Evolutionary conservation across 1,140 invertebrate genomes (phyloP).

Genomic region (Oryctes rhinoceros): DNA sequence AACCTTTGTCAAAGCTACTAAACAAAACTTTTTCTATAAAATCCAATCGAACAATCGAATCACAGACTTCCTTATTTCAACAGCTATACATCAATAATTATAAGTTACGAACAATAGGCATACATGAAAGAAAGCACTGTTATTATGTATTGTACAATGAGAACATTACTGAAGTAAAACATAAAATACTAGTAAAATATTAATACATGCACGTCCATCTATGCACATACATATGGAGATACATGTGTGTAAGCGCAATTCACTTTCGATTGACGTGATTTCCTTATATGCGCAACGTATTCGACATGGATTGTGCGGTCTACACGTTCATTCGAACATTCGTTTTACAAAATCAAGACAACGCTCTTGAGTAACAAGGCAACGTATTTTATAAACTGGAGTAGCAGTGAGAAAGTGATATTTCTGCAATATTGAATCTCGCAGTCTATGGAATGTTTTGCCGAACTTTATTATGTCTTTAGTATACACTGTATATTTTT

Average conservation of each 20-base stretch:
- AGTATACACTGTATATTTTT: neutral
- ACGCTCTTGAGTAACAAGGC: neutral
- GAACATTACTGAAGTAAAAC: neutral
- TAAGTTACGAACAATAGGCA: too few species aligned
- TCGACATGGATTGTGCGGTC: neutral
- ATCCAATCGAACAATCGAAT: too few species aligned
- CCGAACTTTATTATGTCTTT: conserved; percentile 11
- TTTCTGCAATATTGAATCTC: neutral
- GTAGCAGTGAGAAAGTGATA: neutral
- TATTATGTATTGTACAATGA: too few species aligned
- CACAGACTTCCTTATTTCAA: too few species aligned
- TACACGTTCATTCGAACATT: neutral
- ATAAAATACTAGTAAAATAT: neutral
- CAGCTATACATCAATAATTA: too few species aligned
- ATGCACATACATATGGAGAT: neutral
- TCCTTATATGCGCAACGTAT: neutral
- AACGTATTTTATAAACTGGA: neutral
- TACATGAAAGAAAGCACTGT: too few species aligned
- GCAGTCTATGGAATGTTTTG: neutral
- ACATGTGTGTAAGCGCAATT: neutral
- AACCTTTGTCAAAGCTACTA: too few species aligned
- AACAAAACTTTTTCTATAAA: too few species aligned
- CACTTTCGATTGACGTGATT: conserved; percentile 29
- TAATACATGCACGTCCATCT: neutral
- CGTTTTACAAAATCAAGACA: neutral